phyloP scores from a whole-genome alignment of 2,888 invertebrate genomes.

The Operophtera brumata region DNA sequence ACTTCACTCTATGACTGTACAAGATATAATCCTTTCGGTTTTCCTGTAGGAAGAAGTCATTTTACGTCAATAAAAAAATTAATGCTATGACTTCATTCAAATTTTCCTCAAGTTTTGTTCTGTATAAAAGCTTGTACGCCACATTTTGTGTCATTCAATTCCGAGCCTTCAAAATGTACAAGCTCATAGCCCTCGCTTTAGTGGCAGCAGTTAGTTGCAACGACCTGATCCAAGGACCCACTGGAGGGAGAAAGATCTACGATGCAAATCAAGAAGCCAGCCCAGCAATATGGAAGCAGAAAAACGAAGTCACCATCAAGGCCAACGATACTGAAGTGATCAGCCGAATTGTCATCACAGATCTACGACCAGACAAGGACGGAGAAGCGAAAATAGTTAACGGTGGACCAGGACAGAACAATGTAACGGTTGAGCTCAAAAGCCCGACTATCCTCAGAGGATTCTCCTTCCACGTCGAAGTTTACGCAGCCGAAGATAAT shows the following conservation, averaged over 20 bases:
- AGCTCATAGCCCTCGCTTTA: slow-evolving; percentile 41
- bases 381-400: slow-evolving; percentile 61
- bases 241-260: slow-evolving; percentile 52
- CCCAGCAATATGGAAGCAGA: slow-evolving; percentile 63
- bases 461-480: slow-evolving; percentile 60
- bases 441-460: slow-evolving; percentile 68
- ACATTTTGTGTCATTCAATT: slow-evolving; percentile 43
- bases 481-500: slow-evolving; percentile 45
- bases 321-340: slow-evolving; percentile 56
- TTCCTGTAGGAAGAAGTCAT: slow-evolving; percentile 68
- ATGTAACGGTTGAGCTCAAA: slow-evolving; percentile 63
- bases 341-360: slow-evolving; percentile 54
- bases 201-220: slow-evolving; percentile 45
- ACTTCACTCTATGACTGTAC: slow-evolving; percentile 43
- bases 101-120: slow-evolving; percentile 58
- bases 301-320: slow-evolving; percentile 53
- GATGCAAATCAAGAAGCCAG: slow-evolving; percentile 58
- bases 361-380: slow-evolving; percentile 62
- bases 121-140: slow-evolving; percentile 54
- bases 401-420: slow-evolving; percentile 62
- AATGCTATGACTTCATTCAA: slow-evolving; percentile 43
- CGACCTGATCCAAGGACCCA: slow-evolving; percentile 51
- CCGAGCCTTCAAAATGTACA: slow-evolving; percentile 45
- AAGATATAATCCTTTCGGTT: slow-evolving; percentile 32
- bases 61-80: slow-evolving; percentile 53